A percentile compares a stretch with the other conserved stretches of the same genome.
Conservation (phyloP, 64 coral and sea anemone species). For the Dendronephthya gigantea region DNA sequence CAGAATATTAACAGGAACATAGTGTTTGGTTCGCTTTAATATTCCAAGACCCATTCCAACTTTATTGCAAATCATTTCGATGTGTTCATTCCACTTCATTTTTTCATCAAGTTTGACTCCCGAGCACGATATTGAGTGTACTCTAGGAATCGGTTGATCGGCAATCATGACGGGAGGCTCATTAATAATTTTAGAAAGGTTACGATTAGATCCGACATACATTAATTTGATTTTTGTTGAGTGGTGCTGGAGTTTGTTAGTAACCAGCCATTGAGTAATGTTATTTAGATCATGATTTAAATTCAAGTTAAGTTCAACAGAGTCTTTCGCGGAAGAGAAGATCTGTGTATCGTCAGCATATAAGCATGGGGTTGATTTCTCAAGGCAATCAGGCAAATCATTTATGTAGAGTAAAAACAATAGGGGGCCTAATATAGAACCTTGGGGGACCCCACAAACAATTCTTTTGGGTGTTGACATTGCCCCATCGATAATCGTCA, state of each 20-base stretch:
- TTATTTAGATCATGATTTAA: not conserved
- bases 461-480: not conserved
- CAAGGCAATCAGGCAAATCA: not conserved
- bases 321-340: not conserved
- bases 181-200: not conserved
- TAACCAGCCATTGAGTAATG: not conserved
- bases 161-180: not conserved
- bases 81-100: not conserved
- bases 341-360: not conserved
- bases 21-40: no score
- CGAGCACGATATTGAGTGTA: not conserved
- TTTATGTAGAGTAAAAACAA: not conserved
- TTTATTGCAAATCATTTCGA: not conserved
- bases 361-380: not conserved
- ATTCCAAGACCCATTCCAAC: not conserved
- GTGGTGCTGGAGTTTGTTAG: not conserved
- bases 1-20: no score
- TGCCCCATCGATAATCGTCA: not conserved
- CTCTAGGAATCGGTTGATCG: not conserved
- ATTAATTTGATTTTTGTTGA: not conserved
- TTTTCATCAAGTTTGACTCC: not conserved
- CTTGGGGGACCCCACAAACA: not conserved
- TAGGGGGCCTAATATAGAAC: not conserved
- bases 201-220: not conserved
- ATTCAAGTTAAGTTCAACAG: not conserved